These are phyloP conservation scores for Notodonta dromedarius DNA, from an alignment of 2,888 invertebrate genomes.

Conservation along the genomic window DNA sequence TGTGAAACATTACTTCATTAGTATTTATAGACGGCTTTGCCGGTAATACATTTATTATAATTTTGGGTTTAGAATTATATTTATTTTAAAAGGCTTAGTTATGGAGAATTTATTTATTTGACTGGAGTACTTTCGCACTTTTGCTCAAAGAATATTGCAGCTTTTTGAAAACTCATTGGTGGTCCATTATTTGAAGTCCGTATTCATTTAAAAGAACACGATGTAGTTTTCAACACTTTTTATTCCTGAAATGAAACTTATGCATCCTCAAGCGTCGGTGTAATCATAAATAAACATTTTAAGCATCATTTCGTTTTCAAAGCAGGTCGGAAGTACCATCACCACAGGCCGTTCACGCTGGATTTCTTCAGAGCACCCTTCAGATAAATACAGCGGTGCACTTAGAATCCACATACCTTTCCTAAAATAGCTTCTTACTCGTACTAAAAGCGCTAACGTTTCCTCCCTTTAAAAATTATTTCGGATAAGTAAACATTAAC, in stretches of 20 bases:
- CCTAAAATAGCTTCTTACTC: slow-evolving; percentile 66
- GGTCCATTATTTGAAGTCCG: no score
- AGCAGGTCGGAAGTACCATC: slow-evolving; percentile 54
- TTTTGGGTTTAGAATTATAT: background rate
- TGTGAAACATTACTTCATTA: background rate
- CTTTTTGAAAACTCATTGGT: no score
- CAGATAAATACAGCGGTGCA: slow-evolving; percentile 73
- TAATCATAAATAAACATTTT: slow-evolving; percentile 42
- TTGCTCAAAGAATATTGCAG: no score
- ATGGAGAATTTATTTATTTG: no score
- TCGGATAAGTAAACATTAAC: slow-evolving; percentile 21
- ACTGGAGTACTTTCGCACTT: no score
- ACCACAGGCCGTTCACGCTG: slow-evolving; percentile 54
- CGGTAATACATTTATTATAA: background rate
- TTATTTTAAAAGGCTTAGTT: background rate
- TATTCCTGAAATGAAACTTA: no score
- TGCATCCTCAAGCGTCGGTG: slow-evolving; percentile 10
- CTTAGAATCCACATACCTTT: slow-evolving; percentile 66
- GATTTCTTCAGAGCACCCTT: slow-evolving; percentile 67
- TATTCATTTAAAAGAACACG: no score
- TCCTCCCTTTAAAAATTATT: slow-evolving; percentile 41
- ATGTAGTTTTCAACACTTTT: no score
- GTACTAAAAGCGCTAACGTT: slow-evolving; percentile 45
- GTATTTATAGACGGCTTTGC: background rate
- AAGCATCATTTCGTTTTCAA: slow-evolving; percentile 41